phyloP scores from a whole-genome alignment of 2,888 invertebrate genomes.

The Limnephilus rhombicus region DNA sequence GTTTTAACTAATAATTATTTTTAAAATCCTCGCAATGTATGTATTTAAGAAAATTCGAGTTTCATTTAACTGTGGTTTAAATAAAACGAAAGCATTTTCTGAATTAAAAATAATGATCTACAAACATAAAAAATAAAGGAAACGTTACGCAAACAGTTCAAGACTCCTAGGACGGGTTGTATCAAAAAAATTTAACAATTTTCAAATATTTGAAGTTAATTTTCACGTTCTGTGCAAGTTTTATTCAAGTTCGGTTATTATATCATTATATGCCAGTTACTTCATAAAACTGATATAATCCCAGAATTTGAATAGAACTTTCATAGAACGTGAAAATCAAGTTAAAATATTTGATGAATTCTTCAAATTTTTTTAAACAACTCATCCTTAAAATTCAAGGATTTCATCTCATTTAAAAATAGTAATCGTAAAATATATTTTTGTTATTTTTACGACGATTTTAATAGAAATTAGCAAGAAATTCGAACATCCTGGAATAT shows the following conservation, averaged over 20 bases:
- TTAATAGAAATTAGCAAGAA: background rate
- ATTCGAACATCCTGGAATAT: background rate
- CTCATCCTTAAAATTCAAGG: background rate
- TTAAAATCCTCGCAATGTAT: background rate
- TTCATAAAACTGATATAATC: no score
- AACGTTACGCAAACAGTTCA: background rate
- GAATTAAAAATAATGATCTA: background rate
- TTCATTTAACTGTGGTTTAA: background rate
- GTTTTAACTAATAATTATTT: background rate
- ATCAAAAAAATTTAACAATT: no score
- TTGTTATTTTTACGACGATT: background rate
- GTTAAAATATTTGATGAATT: no score
- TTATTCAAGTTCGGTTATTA: no score
- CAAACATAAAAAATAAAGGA: background rate
- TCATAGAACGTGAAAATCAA: no score
- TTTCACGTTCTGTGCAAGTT: no score
- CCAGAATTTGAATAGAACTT: no score
- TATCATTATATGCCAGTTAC: no score
- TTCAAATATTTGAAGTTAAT: no score
- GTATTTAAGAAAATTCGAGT: background rate
- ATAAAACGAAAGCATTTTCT: background rate
- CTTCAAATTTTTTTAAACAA: no score
- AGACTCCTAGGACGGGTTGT: background rate
- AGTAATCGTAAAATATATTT: background rate
- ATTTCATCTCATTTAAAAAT: background rate